Percentiles rank a stretch among this genome's conserved stretches.
These are phyloP conservation scores for Tridacna gigas DNA, from an alignment of 2,888 invertebrate species.

Conservation along the genomic window DNA sequence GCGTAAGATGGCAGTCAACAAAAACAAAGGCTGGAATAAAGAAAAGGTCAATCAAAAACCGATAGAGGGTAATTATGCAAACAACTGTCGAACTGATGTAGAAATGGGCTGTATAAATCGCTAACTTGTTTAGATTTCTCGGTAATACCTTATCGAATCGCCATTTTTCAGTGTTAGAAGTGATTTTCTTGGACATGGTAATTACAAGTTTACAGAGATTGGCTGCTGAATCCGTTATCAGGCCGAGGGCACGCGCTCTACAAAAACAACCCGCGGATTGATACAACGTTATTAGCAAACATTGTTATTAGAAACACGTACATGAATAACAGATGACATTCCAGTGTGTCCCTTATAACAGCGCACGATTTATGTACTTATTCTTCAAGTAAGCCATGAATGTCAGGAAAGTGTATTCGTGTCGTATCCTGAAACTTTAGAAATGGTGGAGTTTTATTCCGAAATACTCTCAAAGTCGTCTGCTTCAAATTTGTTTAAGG, in stretches of 20 bases:
- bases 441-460: too few species aligned
- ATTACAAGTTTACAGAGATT: conserved; percentile 34
- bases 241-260: conserved; percentile 15
- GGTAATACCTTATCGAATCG: conserved; percentile 44
- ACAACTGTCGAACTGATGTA: conserved; percentile 36
- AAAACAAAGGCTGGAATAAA: too few species aligned
- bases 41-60: neutral
- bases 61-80: conserved; percentile 29
- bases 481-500: too few species aligned
- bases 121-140: conserved; percentile 44
- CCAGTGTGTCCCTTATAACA: too few species aligned
- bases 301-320: conserved; percentile 15
- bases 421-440: too few species aligned
- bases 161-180: conserved; percentile 52
- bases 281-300: conserved; percentile 8
- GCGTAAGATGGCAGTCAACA: too few species aligned
- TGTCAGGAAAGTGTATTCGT: too few species aligned
- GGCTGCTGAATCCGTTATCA: conserved; percentile 8
- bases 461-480: too few species aligned
- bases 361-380: too few species aligned
- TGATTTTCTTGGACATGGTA: conserved; percentile 40
- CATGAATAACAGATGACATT: neutral
- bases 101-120: conserved; percentile 37
- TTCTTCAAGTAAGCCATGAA: too few species aligned
- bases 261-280: conserved; percentile 14